Evolutionary conservation across 2,113 vertebrate species (phyloP), one percentile per base, ranked within the genome.

Genomic region (Eubucco bourcierii): DNA sequence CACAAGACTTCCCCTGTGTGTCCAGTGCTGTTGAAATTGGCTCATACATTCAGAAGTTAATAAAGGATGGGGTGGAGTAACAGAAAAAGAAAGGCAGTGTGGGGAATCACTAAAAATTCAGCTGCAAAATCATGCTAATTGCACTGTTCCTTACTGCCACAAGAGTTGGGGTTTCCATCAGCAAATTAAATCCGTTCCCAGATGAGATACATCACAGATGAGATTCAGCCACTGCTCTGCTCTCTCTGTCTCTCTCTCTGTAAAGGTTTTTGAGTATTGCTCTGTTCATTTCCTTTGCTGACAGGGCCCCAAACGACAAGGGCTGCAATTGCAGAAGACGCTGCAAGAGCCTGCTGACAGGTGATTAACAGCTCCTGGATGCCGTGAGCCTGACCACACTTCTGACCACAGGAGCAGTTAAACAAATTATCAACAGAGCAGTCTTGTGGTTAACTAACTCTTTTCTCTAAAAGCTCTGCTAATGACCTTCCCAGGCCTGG

Each of bases 361-460:
- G 92, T 97, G 95, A 97, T 97, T 96, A 97, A 97, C 96, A 97
- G 91, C 91, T 94, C 92, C 85, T 93, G 94, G 88, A 95, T 91
- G 92, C 90, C 46, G 39, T 55, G 85, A 96, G 91, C 81, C 91
- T 95, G 85, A 97, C 95, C 86, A 90, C 95, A 94, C 87, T 95
- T 93, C 84, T 84, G 84, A 95, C 93, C 96, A 87, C 60, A 4
- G 67, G 76, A 95, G 87, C 88, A 95, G 88, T 90, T 97, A 96
- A 96, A 95, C 93, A 97, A 96, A 97, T 96, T 95, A 96, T 89
- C 94, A 93, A 85, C 94, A 79, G 80, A 88, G 87, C 33, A 63
- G 72, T 96, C 97, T 83, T 97, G 93, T 95, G 95, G 96, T 93
- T 92, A 95, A 94, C 81, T 82, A 87, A 73, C 63, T n/a, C 55